Evolutionary conservation across 2,113 vertebrate species (phyloP), one percentile per base, ranked within the genome.

Genomic region (Setophaga coronata): DNA sequence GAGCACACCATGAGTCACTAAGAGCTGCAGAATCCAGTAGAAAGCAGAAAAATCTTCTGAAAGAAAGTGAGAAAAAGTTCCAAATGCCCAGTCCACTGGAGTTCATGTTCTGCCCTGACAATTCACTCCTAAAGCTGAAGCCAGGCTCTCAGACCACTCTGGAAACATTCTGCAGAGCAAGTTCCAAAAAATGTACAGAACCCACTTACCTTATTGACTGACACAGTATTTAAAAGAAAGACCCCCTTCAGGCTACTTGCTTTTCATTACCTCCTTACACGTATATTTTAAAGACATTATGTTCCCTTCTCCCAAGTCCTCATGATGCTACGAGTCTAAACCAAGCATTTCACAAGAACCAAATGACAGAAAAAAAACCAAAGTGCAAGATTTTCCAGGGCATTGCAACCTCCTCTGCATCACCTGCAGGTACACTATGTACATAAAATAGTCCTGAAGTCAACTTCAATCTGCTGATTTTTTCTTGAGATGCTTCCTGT

Each of bases 201-300:
- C 18, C 26, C n/a, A 25, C 17, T 40, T 10, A 10, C 15, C 47
- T n/a, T 48, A 82, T 1, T 0, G 0, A 89, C 53, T 25, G 29
- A 2, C 43, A 88, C 9, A 10, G 17, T 3, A n/a, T 19, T 36
- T 34, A 7, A 3, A 48, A n/a, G 14, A 14, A 38, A 45, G 6
- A 34, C 9, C 6, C 19, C 23, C 26, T 18, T n/a, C 28, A 43
- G 26, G 28, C 16, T 50, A 33, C 6, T 54, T 82, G 33, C 7
- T 48, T 67, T 50, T 76, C 70, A 29, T 34, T 34, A 53, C 5
- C 33, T 71, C 31, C 60, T 66, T 34, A 47, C 4, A 12, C 6
- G 29, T 0, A 1, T 14, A 40, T 40, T 72, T 57, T 21, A 21
- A 86, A 90, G 58, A 54, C 23, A 31, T 40, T 60, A 45, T 82